These are phyloP conservation scores for Pollenia amentaria DNA, from an alignment of 2,888 invertebrate species.

Conservation along the genomic window DNA sequence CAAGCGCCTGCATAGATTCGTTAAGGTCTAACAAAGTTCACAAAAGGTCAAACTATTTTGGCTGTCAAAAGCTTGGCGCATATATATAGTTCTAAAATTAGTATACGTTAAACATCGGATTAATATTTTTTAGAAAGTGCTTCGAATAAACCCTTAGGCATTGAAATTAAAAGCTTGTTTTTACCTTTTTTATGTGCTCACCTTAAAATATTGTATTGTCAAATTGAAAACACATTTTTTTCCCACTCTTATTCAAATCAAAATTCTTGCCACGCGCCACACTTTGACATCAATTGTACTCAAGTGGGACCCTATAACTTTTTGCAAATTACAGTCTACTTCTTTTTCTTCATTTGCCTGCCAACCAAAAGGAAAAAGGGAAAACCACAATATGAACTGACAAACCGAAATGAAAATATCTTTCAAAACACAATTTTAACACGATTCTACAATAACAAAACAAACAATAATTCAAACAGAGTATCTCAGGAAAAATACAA, in stretches of 20 bases:
- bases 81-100: no score
- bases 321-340: background rate
- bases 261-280: slow-evolving; percentile 49
- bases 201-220: no score
- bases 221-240: background rate
- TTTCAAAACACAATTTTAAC: slow-evolving; percentile 30
- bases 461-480: slow-evolving; percentile 40
- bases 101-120: no score
- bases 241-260: background rate
- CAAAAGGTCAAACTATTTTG: no score
- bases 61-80: no score
- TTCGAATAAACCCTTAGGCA: no score
- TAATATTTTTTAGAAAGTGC: no score
- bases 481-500: slow-evolving; percentile 16
- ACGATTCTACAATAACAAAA: slow-evolving; percentile 29
- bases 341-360: background rate
- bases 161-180: no score
- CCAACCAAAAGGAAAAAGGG: slow-evolving; percentile 2
- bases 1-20: no score
- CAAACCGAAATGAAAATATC: slow-evolving; percentile 44
- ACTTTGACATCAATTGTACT: slow-evolving; percentile 53
- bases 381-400: slow-evolving; percentile 60
- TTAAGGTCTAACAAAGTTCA: no score
- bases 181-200: no score
- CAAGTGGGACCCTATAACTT: slow-evolving; percentile 68